Conservation (phyloP, 2,113 vertebrate species). For the Vanacampus margaritifer region DNA sequence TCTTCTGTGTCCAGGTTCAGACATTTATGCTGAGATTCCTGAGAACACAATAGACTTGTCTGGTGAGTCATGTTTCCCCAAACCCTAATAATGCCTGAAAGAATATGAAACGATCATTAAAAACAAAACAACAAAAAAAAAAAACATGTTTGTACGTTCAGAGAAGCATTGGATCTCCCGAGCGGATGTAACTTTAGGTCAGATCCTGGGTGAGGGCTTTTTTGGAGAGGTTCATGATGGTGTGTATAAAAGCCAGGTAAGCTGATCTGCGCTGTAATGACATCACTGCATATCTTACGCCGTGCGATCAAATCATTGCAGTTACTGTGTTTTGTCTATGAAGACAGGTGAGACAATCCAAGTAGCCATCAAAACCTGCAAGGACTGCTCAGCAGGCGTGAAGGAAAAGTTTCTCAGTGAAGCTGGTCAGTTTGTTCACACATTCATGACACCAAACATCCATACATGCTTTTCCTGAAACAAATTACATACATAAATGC, state of each 20-base stretch:
- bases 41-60: conserved; percentile 47
- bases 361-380: conserved; percentile 93
- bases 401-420: conserved; percentile 94
- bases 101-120: not conserved
- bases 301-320: not conserved
- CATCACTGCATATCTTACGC: not conserved
- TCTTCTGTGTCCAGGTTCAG: conserved; percentile 72
- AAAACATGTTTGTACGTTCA: conserved; percentile 29
- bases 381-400: conserved; percentile 82
- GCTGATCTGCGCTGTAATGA: conserved; percentile 34
- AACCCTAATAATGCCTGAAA: not conserved
- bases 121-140: not conserved
- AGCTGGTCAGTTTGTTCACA: conserved; percentile 73
- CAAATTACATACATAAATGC: not conserved
- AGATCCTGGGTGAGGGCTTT: conserved; percentile 90
- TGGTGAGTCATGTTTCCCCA: conserved; percentile 28
- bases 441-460: not conserved
- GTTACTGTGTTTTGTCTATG: conserved; percentile 3
- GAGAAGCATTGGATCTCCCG: conserved; percentile 71
- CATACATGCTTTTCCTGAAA: not conserved
- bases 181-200: conserved; percentile 77
- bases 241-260: conserved; percentile 82
- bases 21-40: conserved; percentile 88
- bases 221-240: conserved; percentile 92
- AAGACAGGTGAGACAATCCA: conserved; percentile 78